phyloP scores from a whole-genome alignment of 2,797 vertebrate genomes.

The Sebastes itinus region DNA sequence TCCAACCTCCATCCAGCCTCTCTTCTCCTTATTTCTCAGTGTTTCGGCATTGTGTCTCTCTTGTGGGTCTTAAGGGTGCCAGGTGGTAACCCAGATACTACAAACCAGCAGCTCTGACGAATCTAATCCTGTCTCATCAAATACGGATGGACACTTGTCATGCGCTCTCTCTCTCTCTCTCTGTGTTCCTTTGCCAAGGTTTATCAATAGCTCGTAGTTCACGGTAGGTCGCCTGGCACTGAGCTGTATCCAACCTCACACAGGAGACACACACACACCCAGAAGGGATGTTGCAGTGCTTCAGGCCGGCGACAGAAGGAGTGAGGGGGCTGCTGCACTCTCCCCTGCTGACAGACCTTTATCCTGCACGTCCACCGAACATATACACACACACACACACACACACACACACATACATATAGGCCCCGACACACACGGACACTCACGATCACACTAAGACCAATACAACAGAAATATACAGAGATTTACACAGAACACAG shows the following conservation, averaged over 20 bases:
- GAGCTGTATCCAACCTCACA: constrained; percentile 21
- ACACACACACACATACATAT: background rate
- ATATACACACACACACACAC: background rate
- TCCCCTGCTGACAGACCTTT: constrained; percentile 61
- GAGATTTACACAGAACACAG: background rate
- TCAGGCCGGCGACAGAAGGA: constrained; percentile 73
- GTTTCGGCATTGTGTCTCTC: constrained; percentile 1
- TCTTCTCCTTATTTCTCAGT: background rate
- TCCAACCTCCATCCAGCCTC: background rate
- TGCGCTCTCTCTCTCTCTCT: constrained; percentile 4
- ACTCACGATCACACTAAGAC: background rate
- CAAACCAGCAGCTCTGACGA: constrained; percentile 24
- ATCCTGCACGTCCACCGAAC: constrained; percentile 43
- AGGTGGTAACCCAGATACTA: constrained; percentile 51
- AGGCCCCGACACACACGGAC: background rate
- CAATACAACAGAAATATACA: background rate
- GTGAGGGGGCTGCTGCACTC: constrained; percentile 61
- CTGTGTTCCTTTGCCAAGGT: constrained; percentile 48
- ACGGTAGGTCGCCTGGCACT: constrained; percentile 52
- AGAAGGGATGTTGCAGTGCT: constrained; percentile 61
- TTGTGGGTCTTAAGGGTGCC: constrained; percentile 20
- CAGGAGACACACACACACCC: constrained; percentile 3
- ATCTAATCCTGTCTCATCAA: constrained; percentile 49
- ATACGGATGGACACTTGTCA: constrained; percentile 33
- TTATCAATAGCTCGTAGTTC: constrained; percentile 73